These are phyloP conservation scores for Perithous albicinctus DNA, from an alignment of 2,888 invertebrate species.

Conservation along the genomic window DNA sequence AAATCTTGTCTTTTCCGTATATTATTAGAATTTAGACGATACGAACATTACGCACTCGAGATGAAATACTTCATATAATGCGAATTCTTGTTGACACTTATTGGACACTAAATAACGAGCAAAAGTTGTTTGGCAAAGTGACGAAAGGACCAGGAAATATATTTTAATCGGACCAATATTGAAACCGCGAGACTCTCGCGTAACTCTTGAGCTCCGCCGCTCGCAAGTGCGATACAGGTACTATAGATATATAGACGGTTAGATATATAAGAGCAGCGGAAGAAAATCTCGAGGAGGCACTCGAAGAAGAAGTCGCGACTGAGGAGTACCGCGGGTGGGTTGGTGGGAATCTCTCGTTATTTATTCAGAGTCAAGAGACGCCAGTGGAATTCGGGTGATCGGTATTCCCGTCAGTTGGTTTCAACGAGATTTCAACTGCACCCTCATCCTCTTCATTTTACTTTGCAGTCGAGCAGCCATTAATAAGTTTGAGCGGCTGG, in stretches of 20 bases:
- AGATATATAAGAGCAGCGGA: slow-evolving; percentile 47
- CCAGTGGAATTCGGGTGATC: slow-evolving; percentile 57
- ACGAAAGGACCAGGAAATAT: slow-evolving; percentile 36
- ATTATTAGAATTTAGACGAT: slow-evolving; percentile 45
- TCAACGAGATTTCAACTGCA: slow-evolving; percentile 47
- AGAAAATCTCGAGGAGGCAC: slow-evolving; percentile 53
- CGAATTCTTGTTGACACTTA: slow-evolving; percentile 12
- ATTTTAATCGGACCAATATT: slow-evolving; percentile 58
- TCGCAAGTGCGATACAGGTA: slow-evolving; percentile 24
- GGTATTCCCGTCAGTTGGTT: slow-evolving; percentile 36
- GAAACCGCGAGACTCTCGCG: slow-evolving; percentile 22
- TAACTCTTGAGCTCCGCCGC: slow-evolving; percentile 21
- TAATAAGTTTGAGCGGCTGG: slow-evolving; percentile 64
- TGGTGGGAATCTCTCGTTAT: slow-evolving; percentile 59
- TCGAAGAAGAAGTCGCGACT: slow-evolving; percentile 59
- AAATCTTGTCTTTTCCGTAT: not conserved
- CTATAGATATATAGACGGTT: slow-evolving; percentile 2
- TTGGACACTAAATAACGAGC: not conserved
- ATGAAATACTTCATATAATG: not conserved
- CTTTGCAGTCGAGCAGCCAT: slow-evolving; percentile 49
- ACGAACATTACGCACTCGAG: slow-evolving; percentile 16
- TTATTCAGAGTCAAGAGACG: slow-evolving; percentile 60
- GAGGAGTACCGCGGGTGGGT: slow-evolving; percentile 30
- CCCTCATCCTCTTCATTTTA: slow-evolving; percentile 34
- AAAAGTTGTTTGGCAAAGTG: not conserved